Evolutionary conservation across 1,140 invertebrate genomes (phyloP).

Genomic region (Ips nitidus): DNA sequence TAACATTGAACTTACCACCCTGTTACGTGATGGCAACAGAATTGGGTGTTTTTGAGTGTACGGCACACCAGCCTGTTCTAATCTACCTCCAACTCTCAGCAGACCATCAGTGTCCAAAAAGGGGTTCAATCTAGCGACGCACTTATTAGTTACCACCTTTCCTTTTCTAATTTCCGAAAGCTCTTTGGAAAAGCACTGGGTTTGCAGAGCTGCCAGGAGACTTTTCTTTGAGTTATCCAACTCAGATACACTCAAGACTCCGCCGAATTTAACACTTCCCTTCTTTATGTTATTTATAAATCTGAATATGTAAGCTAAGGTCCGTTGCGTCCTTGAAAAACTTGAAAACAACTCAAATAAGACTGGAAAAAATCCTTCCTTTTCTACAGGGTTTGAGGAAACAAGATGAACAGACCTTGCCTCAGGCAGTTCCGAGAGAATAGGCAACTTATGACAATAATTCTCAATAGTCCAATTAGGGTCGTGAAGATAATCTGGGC

Average conservation of each 20-base stretch:
- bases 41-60: constrained; percentile 32
- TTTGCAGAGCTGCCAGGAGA: neutral
- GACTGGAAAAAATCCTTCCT: neutral
- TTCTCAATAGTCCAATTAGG: neutral
- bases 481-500: neutral
- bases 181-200: neutral
- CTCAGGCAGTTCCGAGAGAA: neutral
- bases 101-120: constrained; percentile 36
- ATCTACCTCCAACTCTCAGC: constrained; percentile 42
- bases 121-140: constrained; percentile 3
- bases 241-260: neutral
- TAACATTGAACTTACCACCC: constrained; percentile 2
- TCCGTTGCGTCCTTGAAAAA: neutral
- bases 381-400: neutral
- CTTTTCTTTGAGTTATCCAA: neutral
- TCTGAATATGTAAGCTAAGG: neutral
- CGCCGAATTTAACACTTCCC: neutral
- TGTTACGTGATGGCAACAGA: constrained; percentile 18
- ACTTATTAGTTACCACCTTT: neutral
- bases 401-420: neutral
- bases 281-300: neutral
- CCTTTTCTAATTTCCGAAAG: neutral
- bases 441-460: neutral
- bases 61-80: constrained; percentile 35
- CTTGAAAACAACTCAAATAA: no score